phyloP scores from a whole-genome alignment of 2,113 vertebrate genomes.

The Tringa solitaria region DNA sequence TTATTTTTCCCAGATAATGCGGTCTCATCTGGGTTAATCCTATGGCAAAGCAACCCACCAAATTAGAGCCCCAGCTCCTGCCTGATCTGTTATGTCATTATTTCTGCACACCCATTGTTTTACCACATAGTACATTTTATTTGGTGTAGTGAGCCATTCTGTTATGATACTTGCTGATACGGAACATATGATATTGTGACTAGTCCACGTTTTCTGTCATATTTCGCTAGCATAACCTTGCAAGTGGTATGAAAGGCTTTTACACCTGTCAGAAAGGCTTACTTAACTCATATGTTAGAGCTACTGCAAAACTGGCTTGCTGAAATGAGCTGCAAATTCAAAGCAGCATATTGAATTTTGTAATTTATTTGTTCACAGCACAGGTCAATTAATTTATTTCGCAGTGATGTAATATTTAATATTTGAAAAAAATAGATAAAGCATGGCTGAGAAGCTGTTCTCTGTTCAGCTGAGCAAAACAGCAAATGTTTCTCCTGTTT shows the following conservation, averaged over 20 bases:
- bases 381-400: slow-evolving; percentile 76
- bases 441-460: slow-evolving; percentile 10
- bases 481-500: slow-evolving; percentile 41
- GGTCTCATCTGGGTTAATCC: slow-evolving; percentile 18
- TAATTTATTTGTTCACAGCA: slow-evolving; percentile 70
- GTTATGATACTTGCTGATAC: slow-evolving; percentile 54
- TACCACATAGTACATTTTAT: neutral
- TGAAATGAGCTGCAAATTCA: slow-evolving; percentile 68
- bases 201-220: slow-evolving; percentile 56
- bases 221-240: slow-evolving; percentile 60
- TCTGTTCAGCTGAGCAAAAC: slow-evolving; percentile 58
- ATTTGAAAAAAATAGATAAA: slow-evolving; percentile 61
- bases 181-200: slow-evolving; percentile 64
- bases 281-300: slow-evolving; percentile 65
- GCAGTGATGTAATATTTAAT: slow-evolving; percentile 65
- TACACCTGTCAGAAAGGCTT: slow-evolving; percentile 71
- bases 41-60: neutral
- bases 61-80: neutral
- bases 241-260: slow-evolving; percentile 48
- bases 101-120: neutral
- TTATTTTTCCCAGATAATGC: slow-evolving; percentile 6
- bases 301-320: neutral
- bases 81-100: neutral
- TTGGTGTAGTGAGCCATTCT: slow-evolving; percentile 20
- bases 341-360: slow-evolving; percentile 60